A percentile compares a stretch with the other conserved stretches of the same genome.
Evolutionary conservation across 2,888 invertebrate genomes (phyloP).

Genomic region (Himalopsyche anomala): DNA sequence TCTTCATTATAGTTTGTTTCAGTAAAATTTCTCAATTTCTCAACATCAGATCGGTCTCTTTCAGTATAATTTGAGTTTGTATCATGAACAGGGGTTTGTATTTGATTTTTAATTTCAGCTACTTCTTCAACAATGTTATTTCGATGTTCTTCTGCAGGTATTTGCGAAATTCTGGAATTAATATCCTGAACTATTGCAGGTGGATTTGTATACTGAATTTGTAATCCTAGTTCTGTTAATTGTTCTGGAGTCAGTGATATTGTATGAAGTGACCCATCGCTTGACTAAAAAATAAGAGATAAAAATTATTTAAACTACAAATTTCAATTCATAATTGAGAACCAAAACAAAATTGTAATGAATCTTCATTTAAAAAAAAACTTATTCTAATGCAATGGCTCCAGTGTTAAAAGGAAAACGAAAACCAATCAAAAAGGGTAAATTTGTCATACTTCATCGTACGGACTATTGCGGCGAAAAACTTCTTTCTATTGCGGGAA

Average conservation of each 20-base stretch:
- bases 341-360: no score
- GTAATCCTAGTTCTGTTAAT: conserved; percentile 54
- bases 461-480: no score
- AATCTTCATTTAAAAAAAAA: no score
- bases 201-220: conserved; percentile 52
- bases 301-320: not conserved
- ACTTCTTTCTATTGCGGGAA: no score
- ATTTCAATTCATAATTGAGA: not conserved
- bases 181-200: not conserved
- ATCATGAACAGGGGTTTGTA: not conserved
- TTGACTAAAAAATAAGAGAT: conserved; percentile 52
- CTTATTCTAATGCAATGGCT: no score
- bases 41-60: not conserved
- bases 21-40: not conserved
- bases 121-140: not conserved
- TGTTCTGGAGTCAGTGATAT: conserved; percentile 58
- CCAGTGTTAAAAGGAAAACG: no score
- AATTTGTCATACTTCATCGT: no score
- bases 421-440: no score
- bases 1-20: conserved; percentile 2
- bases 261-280: conserved; percentile 56
- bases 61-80: not conserved
- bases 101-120: not conserved
- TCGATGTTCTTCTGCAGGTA: not conserved
- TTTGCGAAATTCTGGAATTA: not conserved